phyloP scores from a whole-genome alignment of 1,140 invertebrate species.

The Luehdorfia chinensis region DNA sequence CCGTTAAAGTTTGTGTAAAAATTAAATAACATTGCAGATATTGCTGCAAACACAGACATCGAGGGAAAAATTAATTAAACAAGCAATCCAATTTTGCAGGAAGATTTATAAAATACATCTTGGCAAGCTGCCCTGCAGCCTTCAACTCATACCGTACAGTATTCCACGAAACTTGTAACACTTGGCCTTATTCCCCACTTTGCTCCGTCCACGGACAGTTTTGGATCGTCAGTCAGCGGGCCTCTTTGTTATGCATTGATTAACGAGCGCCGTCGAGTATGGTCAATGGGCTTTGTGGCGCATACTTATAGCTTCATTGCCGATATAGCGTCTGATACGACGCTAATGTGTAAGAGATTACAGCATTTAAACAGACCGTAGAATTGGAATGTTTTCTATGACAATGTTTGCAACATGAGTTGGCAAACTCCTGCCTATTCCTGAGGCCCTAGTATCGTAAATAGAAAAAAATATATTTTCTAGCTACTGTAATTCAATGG shows the following conservation, averaged over 20 bases:
- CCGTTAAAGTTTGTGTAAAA: too few species aligned
- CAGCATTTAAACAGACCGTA: too few species aligned
- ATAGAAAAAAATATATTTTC: too few species aligned
- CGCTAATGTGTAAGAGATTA: constrained; percentile 1
- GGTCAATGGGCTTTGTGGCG: not conserved
- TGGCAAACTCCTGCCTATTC: too few species aligned
- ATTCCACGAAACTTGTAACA: constrained; percentile 5
- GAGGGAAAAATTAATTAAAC: too few species aligned
- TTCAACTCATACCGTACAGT: constrained; percentile 1
- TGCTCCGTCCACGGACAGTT: not conserved
- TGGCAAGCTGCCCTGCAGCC: constrained; percentile 8
- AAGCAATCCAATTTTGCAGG: too few species aligned
- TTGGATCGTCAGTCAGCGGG: not conserved
- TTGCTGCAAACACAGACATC: too few species aligned
- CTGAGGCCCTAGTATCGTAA: too few species aligned
- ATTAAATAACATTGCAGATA: too few species aligned
- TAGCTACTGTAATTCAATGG: too few species aligned
- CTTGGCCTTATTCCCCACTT: constrained; percentile 1
- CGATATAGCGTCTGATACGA: constrained; percentile 1
- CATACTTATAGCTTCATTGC: not conserved
- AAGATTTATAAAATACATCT: not conserved
- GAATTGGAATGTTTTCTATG: too few species aligned
- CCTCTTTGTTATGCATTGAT: not conserved
- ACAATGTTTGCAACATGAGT: too few species aligned
- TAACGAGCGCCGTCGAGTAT: not conserved